Evolutionary conservation across 1,140 invertebrate genomes (phyloP), one percentile per base, ranked within the genome.

Genomic region (Halesus radiatus): DNA sequence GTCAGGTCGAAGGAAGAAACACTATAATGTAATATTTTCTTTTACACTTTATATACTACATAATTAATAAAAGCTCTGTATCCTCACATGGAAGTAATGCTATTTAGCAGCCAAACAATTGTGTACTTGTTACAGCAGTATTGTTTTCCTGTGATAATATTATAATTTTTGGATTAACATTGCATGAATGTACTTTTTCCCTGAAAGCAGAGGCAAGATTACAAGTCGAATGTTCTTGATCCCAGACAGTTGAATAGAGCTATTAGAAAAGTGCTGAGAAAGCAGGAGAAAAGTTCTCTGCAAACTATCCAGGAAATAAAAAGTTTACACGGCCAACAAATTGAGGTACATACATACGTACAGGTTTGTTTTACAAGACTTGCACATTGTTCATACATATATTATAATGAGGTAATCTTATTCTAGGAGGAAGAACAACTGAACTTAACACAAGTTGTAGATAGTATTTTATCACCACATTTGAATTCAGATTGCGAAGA

Each of bases 381-480:
- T 45, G 32, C 32, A 37, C 32, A 37, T 13, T 45, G 8, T 45
- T 45, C 1, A 45, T 45, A 45, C 54, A 18, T 18, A 56, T 22
- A 18, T 54, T 54, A 16, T 6, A 56, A 22, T 18, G 16, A 18
- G n/a, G 16, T 56, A 56, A 56, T n/a, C 8, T 18, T 18, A 56
- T 56, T 56, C 54, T 56, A n/a, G 54, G 54, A 18, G 54, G 54
- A 56, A 56, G 88, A 89, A 60, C 84, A 86, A 68, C 85, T 88
- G 10, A 86, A 88, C 3, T 76, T 89, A 29, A 87, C 87, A 0
- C 86, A 89, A 84, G 88, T 88, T 5, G 88, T 89, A 0, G 87
- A 86, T 76, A 89, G 87, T 72, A 88, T 88, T 50, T 88, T 89
- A 10, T 85, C 88, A 32, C 78, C 85, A 6, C 81, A 79, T n/a